Evolutionary conservation across 2,888 invertebrate genomes (phyloP), one percentile per base, ranked within the genome.

Genomic region (Dryocosmus kuriphilus): DNA sequence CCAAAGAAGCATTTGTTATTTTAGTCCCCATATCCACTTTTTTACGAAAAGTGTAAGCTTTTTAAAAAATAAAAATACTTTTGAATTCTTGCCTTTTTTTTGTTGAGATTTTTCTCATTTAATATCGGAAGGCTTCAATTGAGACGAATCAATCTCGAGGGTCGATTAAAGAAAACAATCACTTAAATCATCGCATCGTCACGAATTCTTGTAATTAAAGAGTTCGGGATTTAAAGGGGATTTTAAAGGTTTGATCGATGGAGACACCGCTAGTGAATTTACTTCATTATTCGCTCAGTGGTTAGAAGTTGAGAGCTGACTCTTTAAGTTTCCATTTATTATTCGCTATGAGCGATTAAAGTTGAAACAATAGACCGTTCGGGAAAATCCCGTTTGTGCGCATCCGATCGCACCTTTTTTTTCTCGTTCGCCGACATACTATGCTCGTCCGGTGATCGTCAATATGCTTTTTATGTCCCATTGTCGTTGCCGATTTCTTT

Each of bases 361-460:
- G 81, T 77, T 63, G 80, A 81, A 82, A 87, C 87, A 86, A 87
- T 87, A 81, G 83, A 78, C 79, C 80, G 77, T 84, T 83, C 82
- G 80, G 62, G 81, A 83, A 85, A 84, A 81, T 79, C 79, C 76
- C 76, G 79, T 78, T 74, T 80, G 74, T 67, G 79, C 74, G 79
- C 76, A 65, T 76, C 73, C 74, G 75, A 78, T 78, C 38, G 46
- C 32, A 65, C 67, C 32, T 46, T 19, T 75, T 76, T 55, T 71
- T 60, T 77, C 30, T 73, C 32, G 30, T 76, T 63, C 24, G 51
- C n/a, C 63, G 38, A 75, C 46, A 61, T 51, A 75, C 62, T 38
- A 24, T 38, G 8, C 16, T 65, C 46, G 16, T 55, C 24, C 32
- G 51, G 67, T 73, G 57, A 79, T 74, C 74, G 65, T 41, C 57